A percentile compares a stretch with the other conserved stretches of the same genome.
These are phyloP conservation scores for Erebia palarica DNA, from an alignment of 2,888 invertebrate genomes.

Conservation along the genomic window DNA sequence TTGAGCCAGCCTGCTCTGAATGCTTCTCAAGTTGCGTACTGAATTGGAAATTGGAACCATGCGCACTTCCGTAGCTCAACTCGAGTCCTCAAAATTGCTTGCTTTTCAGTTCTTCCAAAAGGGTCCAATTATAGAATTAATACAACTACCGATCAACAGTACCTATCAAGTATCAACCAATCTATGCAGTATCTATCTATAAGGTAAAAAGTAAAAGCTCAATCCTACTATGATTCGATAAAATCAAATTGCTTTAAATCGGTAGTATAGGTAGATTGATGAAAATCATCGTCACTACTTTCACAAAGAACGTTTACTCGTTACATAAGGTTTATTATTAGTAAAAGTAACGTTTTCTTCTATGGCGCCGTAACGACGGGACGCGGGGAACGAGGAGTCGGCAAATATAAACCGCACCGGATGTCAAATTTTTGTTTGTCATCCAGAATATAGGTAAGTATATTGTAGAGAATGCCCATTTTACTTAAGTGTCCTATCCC, in stretches of 20 bases:
- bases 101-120: neutral
- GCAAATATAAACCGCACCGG: constrained; percentile 44
- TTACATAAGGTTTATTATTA: too few species aligned
- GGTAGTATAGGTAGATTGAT: too few species aligned
- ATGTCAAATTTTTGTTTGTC: constrained; percentile 27
- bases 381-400: constrained; percentile 31
- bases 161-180: too few species aligned
- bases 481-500: too few species aligned
- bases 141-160: too few species aligned
- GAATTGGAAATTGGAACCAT: constrained; percentile 48
- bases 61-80: constrained; percentile 57
- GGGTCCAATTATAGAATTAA: neutral
- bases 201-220: too few species aligned
- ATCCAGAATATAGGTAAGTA: neutral
- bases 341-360: constrained; percentile 45
- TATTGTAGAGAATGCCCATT: neutral
- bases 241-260: too few species aligned
- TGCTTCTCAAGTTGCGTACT: constrained; percentile 56
- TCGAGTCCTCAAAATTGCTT: constrained; percentile 29
- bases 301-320: too few species aligned
- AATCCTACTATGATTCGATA: too few species aligned
- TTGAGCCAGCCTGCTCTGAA: constrained; percentile 58
- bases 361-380: constrained; percentile 44
- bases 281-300: too few species aligned
- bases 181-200: too few species aligned